Percentiles rank a stretch among this genome's conserved stretches.
Evolutionary conservation across 2,888 invertebrate genomes (phyloP).

Genomic region (Polydrusus tereticollis): DNA sequence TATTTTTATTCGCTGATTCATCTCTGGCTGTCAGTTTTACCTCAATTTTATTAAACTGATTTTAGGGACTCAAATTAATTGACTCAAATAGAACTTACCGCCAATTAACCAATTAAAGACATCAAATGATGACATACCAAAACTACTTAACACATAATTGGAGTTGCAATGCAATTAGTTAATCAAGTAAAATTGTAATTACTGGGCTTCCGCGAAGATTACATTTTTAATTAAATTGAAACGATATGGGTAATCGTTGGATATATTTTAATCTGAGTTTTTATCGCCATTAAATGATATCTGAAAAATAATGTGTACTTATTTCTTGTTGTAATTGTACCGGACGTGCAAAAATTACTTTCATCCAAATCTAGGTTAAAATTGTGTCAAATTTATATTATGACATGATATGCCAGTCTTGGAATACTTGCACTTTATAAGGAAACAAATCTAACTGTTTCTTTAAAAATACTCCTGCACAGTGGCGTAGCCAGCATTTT

Average conservation of each 20-base stretch:
- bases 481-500: too few species aligned
- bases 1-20: not conserved
- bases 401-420: too few species aligned
- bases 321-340: too few species aligned
- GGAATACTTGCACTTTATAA: too few species aligned
- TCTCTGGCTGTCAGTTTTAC: not conserved
- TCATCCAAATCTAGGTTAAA: too few species aligned
- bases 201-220: slow-evolving; percentile 29
- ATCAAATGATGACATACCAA: slow-evolving; percentile 43
- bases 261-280: not conserved
- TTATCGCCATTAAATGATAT: not conserved
- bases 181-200: slow-evolving; percentile 39
- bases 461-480: too few species aligned
- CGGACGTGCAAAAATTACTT: too few species aligned
- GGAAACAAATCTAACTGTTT: too few species aligned
- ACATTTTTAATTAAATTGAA: slow-evolving; percentile 29
- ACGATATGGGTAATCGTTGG: slow-evolving; percentile 4
- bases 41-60: slow-evolving; percentile 24
- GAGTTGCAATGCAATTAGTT: slow-evolving; percentile 39
- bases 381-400: too few species aligned
- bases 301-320: not conserved
- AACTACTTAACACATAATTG: slow-evolving; percentile 48
- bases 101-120: slow-evolving; percentile 45
- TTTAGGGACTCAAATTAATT: slow-evolving; percentile 32
- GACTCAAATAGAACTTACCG: slow-evolving; percentile 36